Percentiles rank a stretch among this genome's conserved stretches.
Conservation (phyloP, 2,888 invertebrate genomes). For the Malacosoma neustria region DNA sequence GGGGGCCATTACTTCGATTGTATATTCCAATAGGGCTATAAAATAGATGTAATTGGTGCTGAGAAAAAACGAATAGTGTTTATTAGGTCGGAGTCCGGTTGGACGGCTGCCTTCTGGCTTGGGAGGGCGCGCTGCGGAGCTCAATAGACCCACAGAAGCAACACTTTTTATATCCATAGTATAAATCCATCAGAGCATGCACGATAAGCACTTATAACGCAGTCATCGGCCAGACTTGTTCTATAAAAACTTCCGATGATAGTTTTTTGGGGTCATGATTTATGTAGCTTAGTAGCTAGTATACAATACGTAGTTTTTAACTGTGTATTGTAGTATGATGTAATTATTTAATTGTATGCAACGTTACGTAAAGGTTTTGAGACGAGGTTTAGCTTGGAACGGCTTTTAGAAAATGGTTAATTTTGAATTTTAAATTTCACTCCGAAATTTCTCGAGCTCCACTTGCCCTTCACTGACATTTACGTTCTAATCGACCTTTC, state of each 20-base stretch:
- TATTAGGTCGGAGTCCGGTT: constrained; percentile 33
- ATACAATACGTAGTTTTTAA: too few species aligned
- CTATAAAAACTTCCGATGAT: not conserved
- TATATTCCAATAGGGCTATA: constrained; percentile 50
- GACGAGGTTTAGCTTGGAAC: too few species aligned
- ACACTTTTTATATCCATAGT: constrained; percentile 19
- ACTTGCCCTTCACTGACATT: not conserved
- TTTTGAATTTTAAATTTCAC: not conserved
- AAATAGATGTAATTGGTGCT: constrained; percentile 56
- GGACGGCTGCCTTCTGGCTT: constrained; percentile 17
- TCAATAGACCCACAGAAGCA: constrained; percentile 40
- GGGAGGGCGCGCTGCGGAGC: constrained; percentile 15
- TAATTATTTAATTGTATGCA: too few species aligned
- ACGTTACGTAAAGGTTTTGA: too few species aligned
- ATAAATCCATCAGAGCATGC: constrained; percentile 10
- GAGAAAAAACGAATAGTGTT: constrained; percentile 47
- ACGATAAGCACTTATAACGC: not conserved
- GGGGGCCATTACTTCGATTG: constrained; percentile 46
- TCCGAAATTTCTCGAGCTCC: not conserved
- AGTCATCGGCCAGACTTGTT: not conserved
- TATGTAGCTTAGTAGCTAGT: not conserved
- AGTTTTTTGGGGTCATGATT: not conserved
- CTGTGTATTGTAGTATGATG: too few species aligned
- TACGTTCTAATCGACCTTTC: constrained; percentile 4
- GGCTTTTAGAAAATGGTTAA: too few species aligned